Percentiles rank a stretch among this genome's conserved stretches.
Conservation (phyloP, 1,140 invertebrate genomes). For the Hestina assimilis region DNA sequence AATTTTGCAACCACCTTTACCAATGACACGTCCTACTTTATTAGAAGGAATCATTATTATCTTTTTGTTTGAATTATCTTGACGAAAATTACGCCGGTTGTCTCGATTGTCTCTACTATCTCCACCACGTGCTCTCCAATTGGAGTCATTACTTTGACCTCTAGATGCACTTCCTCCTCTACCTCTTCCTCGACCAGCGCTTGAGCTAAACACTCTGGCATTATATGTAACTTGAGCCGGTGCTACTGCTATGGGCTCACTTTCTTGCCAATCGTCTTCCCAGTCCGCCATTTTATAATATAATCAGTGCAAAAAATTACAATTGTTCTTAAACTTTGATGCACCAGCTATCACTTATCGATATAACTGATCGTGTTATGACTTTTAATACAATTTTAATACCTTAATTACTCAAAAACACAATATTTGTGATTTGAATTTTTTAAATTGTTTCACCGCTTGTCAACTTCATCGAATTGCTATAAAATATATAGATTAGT, state of each 20-base stretch:
- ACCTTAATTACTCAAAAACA: no score
- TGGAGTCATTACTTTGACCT: constrained; percentile 36
- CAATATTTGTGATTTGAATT: no score
- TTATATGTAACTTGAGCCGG: constrained; percentile 19
- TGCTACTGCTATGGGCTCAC: constrained; percentile 21
- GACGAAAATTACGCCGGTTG: constrained; percentile 26
- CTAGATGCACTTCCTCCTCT: constrained; percentile 31
- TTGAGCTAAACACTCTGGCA: constrained; percentile 26
- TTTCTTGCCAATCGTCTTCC: constrained; percentile 50
- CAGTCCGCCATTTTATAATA: constrained; percentile 39
- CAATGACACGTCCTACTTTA: constrained; percentile 75
- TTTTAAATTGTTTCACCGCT: no score
- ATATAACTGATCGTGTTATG: no score
- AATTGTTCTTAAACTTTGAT: not conserved
- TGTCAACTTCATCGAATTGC: no score
- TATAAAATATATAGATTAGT: no score
- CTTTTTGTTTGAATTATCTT: constrained; percentile 47
- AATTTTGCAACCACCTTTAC: constrained; percentile 87
- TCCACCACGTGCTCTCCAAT: constrained; percentile 45
- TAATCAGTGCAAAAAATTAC: not conserved
- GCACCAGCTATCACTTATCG: no score
- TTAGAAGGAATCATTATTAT: constrained; percentile 52
- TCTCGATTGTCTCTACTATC: constrained; percentile 14
- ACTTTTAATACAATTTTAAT: no score
- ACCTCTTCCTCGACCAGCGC: constrained; percentile 29